Percentiles rank a stretch among this genome's conserved stretches.
These are phyloP conservation scores for Euzetes globulus DNA, from an alignment of 2,888 invertebrate species.

Conservation along the genomic window DNA sequence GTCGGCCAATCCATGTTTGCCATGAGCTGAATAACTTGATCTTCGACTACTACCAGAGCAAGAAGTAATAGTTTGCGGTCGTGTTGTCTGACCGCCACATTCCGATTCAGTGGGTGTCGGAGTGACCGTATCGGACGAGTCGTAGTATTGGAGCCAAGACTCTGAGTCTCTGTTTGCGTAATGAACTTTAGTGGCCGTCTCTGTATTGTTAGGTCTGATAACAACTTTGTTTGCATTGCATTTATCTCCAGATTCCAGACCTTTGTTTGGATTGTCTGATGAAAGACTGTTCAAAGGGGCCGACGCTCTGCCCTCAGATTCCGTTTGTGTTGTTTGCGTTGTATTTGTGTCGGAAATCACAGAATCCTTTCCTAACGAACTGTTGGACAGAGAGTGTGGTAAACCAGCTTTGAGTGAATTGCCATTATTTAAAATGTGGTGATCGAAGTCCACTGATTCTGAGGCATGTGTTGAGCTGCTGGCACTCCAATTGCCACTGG, in stretches of 20 bases:
- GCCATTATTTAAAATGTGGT: constrained; percentile 49
- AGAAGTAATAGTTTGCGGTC: neutral
- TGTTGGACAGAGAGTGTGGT: constrained; percentile 43
- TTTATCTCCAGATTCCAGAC: neutral
- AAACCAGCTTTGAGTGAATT: constrained; percentile 44
- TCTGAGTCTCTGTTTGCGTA: constrained; percentile 36
- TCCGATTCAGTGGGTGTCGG: constrained; percentile 24
- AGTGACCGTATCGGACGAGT: constrained; percentile 13
- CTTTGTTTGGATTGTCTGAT: neutral
- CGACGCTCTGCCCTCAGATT: neutral
- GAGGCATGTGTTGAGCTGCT: constrained; percentile 56
- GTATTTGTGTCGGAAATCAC: constrained; percentile 42
- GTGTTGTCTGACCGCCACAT: neutral
- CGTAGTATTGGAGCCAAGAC: constrained; percentile 36
- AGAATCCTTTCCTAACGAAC: constrained; percentile 48
- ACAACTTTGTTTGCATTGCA: neutral
- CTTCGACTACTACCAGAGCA: constrained; percentile 17
- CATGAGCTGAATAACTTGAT: neutral
- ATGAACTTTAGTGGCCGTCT: neutral
- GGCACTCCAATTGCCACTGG: constrained; percentile 90
- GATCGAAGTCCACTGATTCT: constrained; percentile 53
- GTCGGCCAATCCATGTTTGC: constrained; percentile 50
- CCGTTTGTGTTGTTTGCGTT: constrained; percentile 5
- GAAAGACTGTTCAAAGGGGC: neutral
- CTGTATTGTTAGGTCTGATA: constrained; percentile 6